phyloP scores from a whole-genome alignment of 2,888 invertebrate genomes.

The Calameuta idolon region DNA sequence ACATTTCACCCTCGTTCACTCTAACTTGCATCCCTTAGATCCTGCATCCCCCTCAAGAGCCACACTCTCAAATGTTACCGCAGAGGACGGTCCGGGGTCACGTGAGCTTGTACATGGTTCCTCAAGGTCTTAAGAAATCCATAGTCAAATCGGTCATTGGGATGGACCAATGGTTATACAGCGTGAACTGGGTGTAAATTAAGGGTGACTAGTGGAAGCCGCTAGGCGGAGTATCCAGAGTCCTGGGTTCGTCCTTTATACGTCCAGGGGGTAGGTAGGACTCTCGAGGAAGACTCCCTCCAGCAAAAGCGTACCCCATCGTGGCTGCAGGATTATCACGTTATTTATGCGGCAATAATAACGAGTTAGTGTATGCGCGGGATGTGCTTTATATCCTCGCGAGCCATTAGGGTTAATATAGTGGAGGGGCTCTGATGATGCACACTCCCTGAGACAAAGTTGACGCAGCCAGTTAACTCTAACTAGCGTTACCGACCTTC shows the following conservation, averaged over 20 bases:
- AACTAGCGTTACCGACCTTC: conserved; percentile 23
- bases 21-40: conserved; percentile 26
- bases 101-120: background rate
- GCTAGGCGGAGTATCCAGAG: background rate
- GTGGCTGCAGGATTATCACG: conserved; percentile 60
- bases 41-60: background rate
- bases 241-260: background rate
- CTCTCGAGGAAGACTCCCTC: conserved; percentile 24
- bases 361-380: conserved; percentile 66
- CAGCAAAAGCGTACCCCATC: conserved; percentile 2
- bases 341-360: conserved; percentile 67
- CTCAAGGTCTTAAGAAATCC: background rate
- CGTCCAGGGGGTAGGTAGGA: conserved; percentile 10
- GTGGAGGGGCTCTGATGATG: conserved; percentile 42
- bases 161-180: background rate
- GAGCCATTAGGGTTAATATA: conserved; percentile 66
- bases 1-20: conserved; percentile 23
- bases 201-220: background rate
- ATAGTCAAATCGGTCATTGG: background rate
- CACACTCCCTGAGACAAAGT: conserved; percentile 29
- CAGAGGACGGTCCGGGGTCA: background rate
- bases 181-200: background rate
- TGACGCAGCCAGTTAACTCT: conserved; percentile 31
- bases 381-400: conserved; percentile 66
- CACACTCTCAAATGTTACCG: background rate